phyloP scores from a whole-genome alignment of 1,140 invertebrate species.

The Cotesia typhae region DNA sequence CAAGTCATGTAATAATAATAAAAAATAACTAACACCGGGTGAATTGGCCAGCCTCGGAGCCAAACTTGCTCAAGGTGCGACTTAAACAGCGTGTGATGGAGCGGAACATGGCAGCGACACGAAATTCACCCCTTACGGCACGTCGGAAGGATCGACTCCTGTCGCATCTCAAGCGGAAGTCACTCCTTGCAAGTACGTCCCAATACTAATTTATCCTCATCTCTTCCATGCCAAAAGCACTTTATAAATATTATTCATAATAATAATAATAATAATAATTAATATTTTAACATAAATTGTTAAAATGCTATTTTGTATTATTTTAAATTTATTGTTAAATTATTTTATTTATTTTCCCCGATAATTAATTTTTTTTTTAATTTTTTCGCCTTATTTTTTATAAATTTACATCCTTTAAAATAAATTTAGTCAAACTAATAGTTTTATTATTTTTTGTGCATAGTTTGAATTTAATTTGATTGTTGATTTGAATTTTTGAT shows the following conservation, averaged over 20 bases:
- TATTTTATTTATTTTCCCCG: background rate
- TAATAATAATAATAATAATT: background rate
- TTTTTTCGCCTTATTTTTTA: background rate
- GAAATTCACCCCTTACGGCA: constrained; percentile 82
- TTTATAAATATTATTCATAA: background rate
- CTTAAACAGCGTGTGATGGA: constrained; percentile 95
- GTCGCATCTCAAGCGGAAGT: constrained; percentile 79
- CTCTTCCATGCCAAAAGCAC: constrained; percentile 17
- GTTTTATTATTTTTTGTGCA: constrained; percentile 48
- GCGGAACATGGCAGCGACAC: constrained; percentile 72
- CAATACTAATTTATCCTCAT: constrained; percentile 45
- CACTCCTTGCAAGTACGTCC: constrained; percentile 80
- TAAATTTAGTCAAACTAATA: background rate
- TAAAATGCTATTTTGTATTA: no score
- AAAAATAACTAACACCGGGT: constrained; percentile 58
- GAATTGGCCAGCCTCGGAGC: constrained; percentile 88
- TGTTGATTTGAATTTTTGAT: constrained; percentile 54
- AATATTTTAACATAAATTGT: background rate
- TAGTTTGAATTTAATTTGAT: constrained; percentile 45
- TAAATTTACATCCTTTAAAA: background rate
- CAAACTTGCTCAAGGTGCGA: constrained; percentile 95
- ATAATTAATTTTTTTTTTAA: background rate
- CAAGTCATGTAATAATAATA: no score
- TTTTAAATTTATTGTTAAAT: no score
- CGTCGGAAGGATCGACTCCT: constrained; percentile 81